Evolutionary conservation across 2,113 vertebrate genomes (phyloP).

Genomic region (Saguinus imperator): DNA sequence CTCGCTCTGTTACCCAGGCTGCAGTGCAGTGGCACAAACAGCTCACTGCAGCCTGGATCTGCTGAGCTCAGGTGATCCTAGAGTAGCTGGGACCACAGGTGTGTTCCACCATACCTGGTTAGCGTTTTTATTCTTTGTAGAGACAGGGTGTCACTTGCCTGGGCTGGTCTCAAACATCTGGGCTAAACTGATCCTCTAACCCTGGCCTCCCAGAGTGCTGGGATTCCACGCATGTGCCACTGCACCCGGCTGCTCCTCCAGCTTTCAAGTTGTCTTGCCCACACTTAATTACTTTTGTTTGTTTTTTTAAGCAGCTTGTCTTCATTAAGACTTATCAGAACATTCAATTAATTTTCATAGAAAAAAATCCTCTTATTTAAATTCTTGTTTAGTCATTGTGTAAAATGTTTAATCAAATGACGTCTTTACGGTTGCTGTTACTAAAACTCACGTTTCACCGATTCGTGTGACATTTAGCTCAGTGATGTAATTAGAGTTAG

Average conservation of each 20-base stretch:
- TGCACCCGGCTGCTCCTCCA: accelerated
- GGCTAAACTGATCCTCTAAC: background rate
- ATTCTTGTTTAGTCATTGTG: background rate
- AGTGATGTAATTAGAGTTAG: background rate
- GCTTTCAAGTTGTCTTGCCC: background rate
- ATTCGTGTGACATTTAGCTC: background rate
- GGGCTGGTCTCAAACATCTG: background rate
- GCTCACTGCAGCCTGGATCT: background rate
- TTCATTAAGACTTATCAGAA: background rate
- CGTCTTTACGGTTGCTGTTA: background rate
- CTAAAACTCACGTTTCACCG: background rate
- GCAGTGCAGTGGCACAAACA: background rate
- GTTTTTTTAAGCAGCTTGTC: background rate
- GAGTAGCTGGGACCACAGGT: background rate
- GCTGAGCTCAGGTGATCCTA: background rate
- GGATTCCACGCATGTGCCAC: background rate
- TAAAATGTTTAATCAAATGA: conserved; percentile 4
- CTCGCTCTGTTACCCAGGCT: background rate
- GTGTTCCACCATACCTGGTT: background rate
- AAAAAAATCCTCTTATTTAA: background rate
- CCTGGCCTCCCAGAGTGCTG: background rate
- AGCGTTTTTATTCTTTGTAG: background rate
- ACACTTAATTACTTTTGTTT: background rate
- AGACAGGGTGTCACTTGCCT: background rate
- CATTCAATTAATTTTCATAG: background rate